Percentiles rank a stretch among this genome's conserved stretches.
These are phyloP conservation scores for Bugula neritina DNA, from an alignment of 2,888 invertebrate genomes.

Conservation along the genomic window DNA sequence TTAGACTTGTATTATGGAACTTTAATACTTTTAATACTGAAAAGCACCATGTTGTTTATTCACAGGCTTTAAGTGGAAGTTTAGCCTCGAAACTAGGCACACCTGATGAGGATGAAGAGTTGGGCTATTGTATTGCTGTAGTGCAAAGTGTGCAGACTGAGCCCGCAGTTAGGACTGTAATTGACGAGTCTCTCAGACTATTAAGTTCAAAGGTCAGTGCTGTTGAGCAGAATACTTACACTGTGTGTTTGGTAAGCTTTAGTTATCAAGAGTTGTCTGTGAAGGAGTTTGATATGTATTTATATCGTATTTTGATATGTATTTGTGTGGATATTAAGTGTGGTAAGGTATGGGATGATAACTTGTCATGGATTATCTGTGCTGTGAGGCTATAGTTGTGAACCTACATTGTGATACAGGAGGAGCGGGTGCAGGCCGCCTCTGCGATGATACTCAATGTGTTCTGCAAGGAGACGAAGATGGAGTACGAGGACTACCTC, in stretches of 20 bases:
- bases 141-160: constrained; percentile 78
- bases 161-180: constrained; percentile 75
- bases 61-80: constrained; percentile 13
- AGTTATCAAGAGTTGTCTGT: too few relatives aligned
- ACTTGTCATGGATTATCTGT: too few relatives aligned
- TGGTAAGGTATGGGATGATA: too few relatives aligned
- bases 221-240: too few relatives aligned
- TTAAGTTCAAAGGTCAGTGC: not conserved
- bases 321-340: too few relatives aligned
- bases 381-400: too few relatives aligned
- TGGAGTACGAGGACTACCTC: constrained; percentile 79
- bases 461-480: constrained; percentile 82
- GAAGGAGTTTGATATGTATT: too few relatives aligned
- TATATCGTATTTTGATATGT: too few relatives aligned
- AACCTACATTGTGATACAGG: not conserved
- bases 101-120: constrained; percentile 59
- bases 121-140: constrained; percentile 86
- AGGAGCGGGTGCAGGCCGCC: constrained; percentile 58
- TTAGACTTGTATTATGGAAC: too few relatives aligned
- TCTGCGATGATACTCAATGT: constrained; percentile 80
- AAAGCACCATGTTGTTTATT: too few relatives aligned
- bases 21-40: too few relatives aligned
- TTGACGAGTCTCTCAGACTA: constrained; percentile 65
- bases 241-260: too few relatives aligned
- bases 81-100: constrained; percentile 34